These are phyloP conservation scores for Pristis pectinata DNA, from an alignment of 2,797 vertebrate genomes.

Conservation along the genomic window DNA sequence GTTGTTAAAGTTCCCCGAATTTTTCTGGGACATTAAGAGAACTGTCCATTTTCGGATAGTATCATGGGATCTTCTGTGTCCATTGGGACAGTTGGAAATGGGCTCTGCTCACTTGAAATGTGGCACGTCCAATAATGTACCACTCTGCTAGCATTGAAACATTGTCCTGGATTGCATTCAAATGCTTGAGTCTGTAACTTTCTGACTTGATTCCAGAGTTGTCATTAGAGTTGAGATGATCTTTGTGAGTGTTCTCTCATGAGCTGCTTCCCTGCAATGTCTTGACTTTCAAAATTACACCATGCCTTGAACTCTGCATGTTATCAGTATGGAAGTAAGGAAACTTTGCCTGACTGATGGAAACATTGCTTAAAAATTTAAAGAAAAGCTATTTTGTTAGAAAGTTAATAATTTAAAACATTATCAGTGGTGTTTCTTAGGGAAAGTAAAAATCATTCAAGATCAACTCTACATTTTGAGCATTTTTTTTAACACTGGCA, in stretches of 20 bases:
- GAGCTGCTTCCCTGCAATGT: neutral
- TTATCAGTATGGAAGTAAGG: neutral
- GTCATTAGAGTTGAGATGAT: neutral
- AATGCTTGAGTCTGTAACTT: neutral
- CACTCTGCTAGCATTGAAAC: neutral
- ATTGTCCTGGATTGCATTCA: neutral
- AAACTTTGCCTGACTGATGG: neutral
- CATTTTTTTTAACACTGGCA: neutral
- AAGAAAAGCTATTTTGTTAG: neutral
- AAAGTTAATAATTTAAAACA: neutral
- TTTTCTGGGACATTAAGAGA: neutral
- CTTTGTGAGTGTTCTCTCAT: neutral
- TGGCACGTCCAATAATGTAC: neutral
- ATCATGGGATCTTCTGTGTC: neutral
- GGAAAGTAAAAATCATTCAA: neutral
- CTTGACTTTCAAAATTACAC: neutral
- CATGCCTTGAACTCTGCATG: neutral
- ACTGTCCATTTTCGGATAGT: neutral
- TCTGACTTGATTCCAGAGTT: too few species aligned
- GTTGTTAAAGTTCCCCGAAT: neutral
- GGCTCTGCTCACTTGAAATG: neutral
- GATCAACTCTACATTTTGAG: neutral
- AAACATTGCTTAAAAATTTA: neutral
- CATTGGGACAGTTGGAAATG: neutral
- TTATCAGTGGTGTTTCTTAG: neutral